Base-by-base conservation (phyloP, 2,888 invertebrate genomes). In the Agrochola macilenta region DNA sequence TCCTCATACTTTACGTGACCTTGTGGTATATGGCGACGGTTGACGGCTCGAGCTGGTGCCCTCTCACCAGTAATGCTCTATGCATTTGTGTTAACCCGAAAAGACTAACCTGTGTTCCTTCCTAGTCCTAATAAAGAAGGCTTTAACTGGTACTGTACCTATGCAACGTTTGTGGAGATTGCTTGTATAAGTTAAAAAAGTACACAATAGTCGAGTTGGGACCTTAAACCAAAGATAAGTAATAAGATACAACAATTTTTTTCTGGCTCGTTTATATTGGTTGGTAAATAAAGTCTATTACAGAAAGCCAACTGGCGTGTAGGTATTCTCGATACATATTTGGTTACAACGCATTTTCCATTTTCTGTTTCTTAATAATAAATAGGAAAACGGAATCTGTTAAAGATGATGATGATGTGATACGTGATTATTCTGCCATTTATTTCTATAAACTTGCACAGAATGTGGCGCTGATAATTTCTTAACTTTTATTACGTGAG, bases 11-110 rank as follows among this genome's bases (percentile, higher is more conserved):
- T 69, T 23, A 39, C 60, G 49, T 26, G 20, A 76, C 4, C 57
- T 5, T 57, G 5, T 2, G n/a, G 57, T 11, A 12, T 57, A 54
- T 54, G n/a, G 5, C 57, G 57, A 69, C 64, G 82, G 72, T 81
- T 63, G n/a, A n/a, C 72, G 61, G 74, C 12, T 26, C n/a, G 0
- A 57, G n/a, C n/a, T n/a, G n/a, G n/a, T n/a, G n/a, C n/a, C n/a
- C n/a, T n/a, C n/a, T n/a, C n/a, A n/a, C n/a, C n/a, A n/a, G n/a
- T n/a, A n/a, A 68, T 54, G 5, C 30, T 64, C 43, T 60, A 75
- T 75, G 58, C 69, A 52, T 58, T 70, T 39, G n/a, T 52, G 60
- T 77, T 65, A 65, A 71, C 80, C 63, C 46, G 2, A 63, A 74
- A 74, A 69, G 57, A 74, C 75, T 66, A 71, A 64, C 54, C 63